Conservation (phyloP, 2,888 invertebrate species). For the Zaprionus obscuricornis region DNA sequence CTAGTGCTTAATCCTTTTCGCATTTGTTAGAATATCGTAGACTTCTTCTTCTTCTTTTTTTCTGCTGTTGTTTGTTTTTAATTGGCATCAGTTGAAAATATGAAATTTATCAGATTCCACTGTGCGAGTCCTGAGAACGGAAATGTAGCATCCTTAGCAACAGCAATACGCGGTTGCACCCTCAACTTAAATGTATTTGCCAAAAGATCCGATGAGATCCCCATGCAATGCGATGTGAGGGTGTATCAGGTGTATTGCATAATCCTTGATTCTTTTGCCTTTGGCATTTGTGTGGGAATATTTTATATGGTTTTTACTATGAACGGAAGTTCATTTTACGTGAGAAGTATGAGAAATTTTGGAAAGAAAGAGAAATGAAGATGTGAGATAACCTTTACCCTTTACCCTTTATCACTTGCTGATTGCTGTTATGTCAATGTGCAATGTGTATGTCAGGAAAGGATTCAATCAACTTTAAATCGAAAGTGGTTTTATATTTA, state of each 20-base stretch:
- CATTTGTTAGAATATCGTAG: conserved; percentile 65
- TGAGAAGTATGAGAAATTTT: conserved; percentile 24
- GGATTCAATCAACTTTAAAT: too few species aligned
- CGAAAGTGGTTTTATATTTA: too few species aligned
- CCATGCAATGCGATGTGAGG: too few species aligned
- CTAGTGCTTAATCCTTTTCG: conserved; percentile 61
- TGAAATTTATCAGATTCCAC: conserved; percentile 26
- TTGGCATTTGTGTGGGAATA: conserved; percentile 62
- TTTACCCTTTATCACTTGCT: too few species aligned
- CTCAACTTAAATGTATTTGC: conserved; percentile 24
- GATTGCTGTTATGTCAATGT: too few species aligned
- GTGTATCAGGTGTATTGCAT: conserved; percentile 71
- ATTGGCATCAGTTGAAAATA: conserved; percentile 51
- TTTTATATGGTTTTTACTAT: conserved; percentile 7
- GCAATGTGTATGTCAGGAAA: too few species aligned
- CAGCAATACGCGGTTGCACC: conserved; percentile 30
- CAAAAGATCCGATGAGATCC: too few species aligned
- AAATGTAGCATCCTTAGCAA: conserved; percentile 33
- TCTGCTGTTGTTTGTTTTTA: conserved; percentile 31
- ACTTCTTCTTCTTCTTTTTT: too few species aligned
- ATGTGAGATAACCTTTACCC: too few species aligned
- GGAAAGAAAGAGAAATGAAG: background rate
- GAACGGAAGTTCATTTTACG: conserved; percentile 39
- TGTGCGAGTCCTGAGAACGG: conserved; percentile 38
- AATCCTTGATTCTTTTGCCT: conserved; percentile 42